These are phyloP conservation scores for Epinotia bilunana DNA, from an alignment of 2,888 invertebrate species.

Conservation along the genomic window DNA sequence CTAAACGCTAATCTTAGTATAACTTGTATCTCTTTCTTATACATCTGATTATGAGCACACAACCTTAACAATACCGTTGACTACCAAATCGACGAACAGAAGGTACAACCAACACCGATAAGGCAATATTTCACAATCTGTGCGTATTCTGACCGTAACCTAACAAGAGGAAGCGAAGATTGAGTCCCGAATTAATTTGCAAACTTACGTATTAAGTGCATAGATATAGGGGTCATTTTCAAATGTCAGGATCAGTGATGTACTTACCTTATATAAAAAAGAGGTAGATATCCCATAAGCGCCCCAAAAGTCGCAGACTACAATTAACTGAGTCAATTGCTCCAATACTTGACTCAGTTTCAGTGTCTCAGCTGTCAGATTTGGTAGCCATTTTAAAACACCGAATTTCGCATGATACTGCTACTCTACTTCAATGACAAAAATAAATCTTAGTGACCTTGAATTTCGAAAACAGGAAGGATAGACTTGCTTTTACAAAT, in stretches of 20 bases:
- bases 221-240: constrained; percentile 1
- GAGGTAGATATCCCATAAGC: too few species aligned
- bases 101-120: constrained; percentile 46
- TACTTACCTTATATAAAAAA: too few species aligned
- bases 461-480: not conserved
- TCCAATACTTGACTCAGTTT: too few species aligned
- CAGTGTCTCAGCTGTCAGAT: too few species aligned
- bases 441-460: not conserved
- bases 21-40: not conserved
- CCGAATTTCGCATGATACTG: too few species aligned
- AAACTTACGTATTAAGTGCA: constrained; percentile 8
- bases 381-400: too few species aligned
- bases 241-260: not conserved
- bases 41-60: not conserved
- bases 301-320: too few species aligned
- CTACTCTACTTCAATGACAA: too few species aligned
- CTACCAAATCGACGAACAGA: constrained; percentile 31
- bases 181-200: constrained; percentile 30
- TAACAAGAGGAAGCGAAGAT: constrained; percentile 32
- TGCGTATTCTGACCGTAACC: constrained; percentile 38
- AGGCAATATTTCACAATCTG: constrained; percentile 45
- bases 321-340: too few species aligned
- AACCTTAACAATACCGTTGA: not conserved
- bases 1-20: too few species aligned
- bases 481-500: not conserved